Conservation (phyloP, 1,140 invertebrate species). For the Aphelinus certus region DNA sequence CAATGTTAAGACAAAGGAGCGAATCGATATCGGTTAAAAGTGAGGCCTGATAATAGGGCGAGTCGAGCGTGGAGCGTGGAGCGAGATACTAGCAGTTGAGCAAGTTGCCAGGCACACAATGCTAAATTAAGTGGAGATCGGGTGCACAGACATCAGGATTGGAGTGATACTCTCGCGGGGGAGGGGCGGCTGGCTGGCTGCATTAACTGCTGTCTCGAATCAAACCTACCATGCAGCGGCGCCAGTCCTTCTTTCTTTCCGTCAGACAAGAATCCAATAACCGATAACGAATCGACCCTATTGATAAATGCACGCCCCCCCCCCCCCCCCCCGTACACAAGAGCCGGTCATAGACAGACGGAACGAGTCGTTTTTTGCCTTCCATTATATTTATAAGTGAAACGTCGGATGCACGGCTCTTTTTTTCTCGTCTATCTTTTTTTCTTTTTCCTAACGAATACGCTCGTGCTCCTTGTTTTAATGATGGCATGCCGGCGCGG, state of each 20-base stretch:
- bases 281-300: constrained; percentile 34
- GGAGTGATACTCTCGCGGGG: constrained; percentile 15
- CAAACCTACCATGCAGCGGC: background rate
- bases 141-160: background rate
- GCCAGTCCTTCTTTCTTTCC: constrained; percentile 30
- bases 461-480: too few relatives aligned
- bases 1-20: too few relatives aligned
- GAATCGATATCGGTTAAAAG: too few relatives aligned
- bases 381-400: constrained; percentile 11
- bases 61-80: too few relatives aligned
- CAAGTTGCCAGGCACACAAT: too few relatives aligned
- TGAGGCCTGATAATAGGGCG: too few relatives aligned
- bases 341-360: too few relatives aligned
- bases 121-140: background rate
- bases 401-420: background rate
- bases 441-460: too few relatives aligned
- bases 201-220: constrained; percentile 1
- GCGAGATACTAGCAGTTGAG: too few relatives aligned
- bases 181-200: background rate
- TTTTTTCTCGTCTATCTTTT: too few relatives aligned
- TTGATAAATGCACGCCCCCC: constrained; percentile 16
- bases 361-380: background rate
- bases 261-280: constrained; percentile 37
- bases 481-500: too few relatives aligned
- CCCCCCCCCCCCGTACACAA: background rate